Evolutionary conservation across 2,797 vertebrate species (phyloP).

Genomic region (Acanthurus tractus): DNA sequence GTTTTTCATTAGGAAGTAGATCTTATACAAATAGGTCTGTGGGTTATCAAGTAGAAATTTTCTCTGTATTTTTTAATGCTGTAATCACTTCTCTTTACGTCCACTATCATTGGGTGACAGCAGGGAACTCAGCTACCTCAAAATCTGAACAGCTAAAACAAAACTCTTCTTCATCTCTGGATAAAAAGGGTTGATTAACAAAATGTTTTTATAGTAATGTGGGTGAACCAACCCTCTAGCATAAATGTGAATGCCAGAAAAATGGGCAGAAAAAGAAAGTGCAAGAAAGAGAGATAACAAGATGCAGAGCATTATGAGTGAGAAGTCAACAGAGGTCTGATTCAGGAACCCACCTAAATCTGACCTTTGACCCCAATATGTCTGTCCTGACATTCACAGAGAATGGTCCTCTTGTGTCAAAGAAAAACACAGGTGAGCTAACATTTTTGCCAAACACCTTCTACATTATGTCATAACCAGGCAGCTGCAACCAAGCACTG

Average conservation of each 20-base stretch:
- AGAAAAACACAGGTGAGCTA: constrained; percentile 75
- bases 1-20: too few species aligned
- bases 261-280: constrained; percentile 2
- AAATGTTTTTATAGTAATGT: not conserved
- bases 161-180: not conserved
- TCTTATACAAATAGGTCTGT: too few species aligned
- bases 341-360: constrained; percentile 35
- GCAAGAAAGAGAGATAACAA: not conserved
- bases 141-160: not conserved
- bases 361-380: constrained; percentile 62
- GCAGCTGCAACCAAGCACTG: constrained; percentile 51
- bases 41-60: too few species aligned
- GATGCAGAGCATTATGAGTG: constrained; percentile 7
- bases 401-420: constrained; percentile 66
- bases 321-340: constrained; percentile 36
- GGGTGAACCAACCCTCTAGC: not conserved
- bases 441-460: constrained; percentile 39
- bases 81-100: not conserved
- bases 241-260: not conserved
- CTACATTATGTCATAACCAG: constrained; percentile 55
- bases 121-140: not conserved
- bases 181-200: not conserved
- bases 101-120: too few species aligned
- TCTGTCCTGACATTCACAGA: constrained; percentile 43
- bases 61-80: not conserved